These are phyloP conservation scores for Helarctos malayanus DNA, from an alignment of 2,797 vertebrate species.

Conservation along the genomic window DNA sequence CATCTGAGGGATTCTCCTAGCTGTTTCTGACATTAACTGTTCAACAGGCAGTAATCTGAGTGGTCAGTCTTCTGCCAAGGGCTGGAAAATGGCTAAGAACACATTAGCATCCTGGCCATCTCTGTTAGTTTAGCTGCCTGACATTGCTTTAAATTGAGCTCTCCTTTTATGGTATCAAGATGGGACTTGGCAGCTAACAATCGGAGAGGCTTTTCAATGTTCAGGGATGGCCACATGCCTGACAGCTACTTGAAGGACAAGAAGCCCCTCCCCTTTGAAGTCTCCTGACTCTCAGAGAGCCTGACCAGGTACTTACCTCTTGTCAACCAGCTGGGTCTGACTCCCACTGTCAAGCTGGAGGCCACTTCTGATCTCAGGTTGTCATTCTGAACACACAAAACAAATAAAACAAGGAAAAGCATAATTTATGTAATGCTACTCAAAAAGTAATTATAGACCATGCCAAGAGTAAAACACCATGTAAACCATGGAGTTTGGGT, in stretches of 20 bases:
- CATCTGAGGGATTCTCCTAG: not conserved
- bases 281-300: not conserved
- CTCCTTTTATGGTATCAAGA: not conserved
- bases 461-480: not conserved
- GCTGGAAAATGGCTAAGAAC: not conserved
- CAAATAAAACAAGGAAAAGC: not conserved
- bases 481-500: not conserved
- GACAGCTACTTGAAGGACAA: not conserved
- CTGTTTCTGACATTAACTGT: not conserved
- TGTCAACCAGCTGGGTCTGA: not conserved
- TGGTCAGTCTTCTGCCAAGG: not conserved
- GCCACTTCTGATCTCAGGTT: not conserved
- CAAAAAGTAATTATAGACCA: not conserved
- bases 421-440: not conserved
- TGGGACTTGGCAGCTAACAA: not conserved
- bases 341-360: accelerated
- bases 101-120: not conserved
- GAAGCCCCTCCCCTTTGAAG: not conserved
- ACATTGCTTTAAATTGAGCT: not conserved
- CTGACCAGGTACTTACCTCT: not conserved
- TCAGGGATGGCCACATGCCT: accelerated
- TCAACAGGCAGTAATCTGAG: not conserved
- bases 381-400: not conserved
- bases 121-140: not conserved
- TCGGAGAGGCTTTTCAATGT: not conserved